These are phyloP conservation scores for Heliothis peltigera DNA, from an alignment of 2,888 invertebrate genomes.

Conservation along the genomic window DNA sequence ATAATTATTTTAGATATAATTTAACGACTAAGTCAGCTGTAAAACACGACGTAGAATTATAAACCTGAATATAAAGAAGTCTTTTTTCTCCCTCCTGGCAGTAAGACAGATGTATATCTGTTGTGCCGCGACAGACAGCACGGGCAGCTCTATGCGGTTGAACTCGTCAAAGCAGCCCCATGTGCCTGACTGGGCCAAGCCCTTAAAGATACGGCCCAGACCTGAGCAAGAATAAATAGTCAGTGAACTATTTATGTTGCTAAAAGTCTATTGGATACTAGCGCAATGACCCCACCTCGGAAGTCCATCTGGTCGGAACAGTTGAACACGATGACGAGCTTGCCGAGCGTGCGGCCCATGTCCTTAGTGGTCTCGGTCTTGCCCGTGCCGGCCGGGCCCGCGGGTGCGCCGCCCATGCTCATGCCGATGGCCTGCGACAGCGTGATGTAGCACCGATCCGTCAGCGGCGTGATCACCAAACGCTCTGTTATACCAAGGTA, in stretches of 20 bases:
- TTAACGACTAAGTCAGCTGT: not conserved
- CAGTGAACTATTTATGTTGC: not conserved
- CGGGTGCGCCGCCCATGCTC: conserved; percentile 97
- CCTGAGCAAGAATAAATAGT: conserved; percentile 71
- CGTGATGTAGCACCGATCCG: conserved; percentile 97
- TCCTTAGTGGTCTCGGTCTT: conserved; percentile 98
- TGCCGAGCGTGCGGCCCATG: conserved; percentile 96
- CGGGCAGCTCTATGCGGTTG: conserved; percentile 96
- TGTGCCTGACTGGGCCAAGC: conserved; percentile 96
- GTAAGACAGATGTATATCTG: conserved; percentile 94
- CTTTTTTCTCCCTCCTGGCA: conserved; percentile 91
- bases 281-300: conserved; percentile 87
- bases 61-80: conserved; percentile 92
- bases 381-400: conserved; percentile 97
- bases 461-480: conserved; percentile 96
- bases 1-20: not conserved
- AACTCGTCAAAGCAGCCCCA: conserved; percentile 99
- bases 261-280: not conserved
- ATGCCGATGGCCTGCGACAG: conserved; percentile 96
- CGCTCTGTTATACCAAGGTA: conserved; percentile 96
- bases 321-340: conserved; percentile 97
- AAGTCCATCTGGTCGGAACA: conserved; percentile 99
- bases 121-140: conserved; percentile 97
- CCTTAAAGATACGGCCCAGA: conserved; percentile 93
- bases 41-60: too few relatives aligned